A percentile compares a stretch with the other conserved stretches of the same genome.
These are phyloP conservation scores for Thaumatotibia leucotreta DNA, from an alignment of 1,140 invertebrate species.

Conservation along the genomic window DNA sequence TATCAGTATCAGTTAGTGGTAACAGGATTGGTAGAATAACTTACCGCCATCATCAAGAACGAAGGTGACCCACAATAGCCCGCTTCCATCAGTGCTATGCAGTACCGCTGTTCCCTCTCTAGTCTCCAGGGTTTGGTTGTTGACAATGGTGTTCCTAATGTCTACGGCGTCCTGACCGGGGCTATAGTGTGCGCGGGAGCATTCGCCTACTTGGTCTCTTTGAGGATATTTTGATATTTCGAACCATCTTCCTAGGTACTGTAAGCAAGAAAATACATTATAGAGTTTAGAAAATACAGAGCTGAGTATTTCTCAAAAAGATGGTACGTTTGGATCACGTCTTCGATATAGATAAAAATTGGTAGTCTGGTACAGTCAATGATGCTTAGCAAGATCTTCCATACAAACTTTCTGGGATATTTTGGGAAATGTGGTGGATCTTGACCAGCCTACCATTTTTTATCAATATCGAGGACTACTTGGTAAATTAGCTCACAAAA, in stretches of 20 bases:
- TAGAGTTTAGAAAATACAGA: too few relatives aligned
- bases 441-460: too few relatives aligned
- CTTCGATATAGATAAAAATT: too few relatives aligned
- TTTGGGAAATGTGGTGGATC: too few relatives aligned
- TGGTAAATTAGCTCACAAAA: too few relatives aligned
- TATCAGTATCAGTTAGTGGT: too few relatives aligned
- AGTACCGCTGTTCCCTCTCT: constrained; percentile 39
- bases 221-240: constrained; percentile 51
- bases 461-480: too few relatives aligned
- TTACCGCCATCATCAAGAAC: constrained; percentile 32
- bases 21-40: constrained; percentile 15
- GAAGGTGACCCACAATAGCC: constrained; percentile 42
- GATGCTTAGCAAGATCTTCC: too few relatives aligned
- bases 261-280: neutral
- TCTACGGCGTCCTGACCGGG: constrained; percentile 14
- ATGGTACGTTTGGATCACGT: too few relatives aligned
- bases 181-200: constrained; percentile 41
- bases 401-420: too few relatives aligned
- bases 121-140: constrained; percentile 29
- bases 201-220: constrained; percentile 42
- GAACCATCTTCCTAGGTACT: constrained; percentile 47
- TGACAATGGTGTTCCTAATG: constrained; percentile 43
- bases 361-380: too few relatives aligned
- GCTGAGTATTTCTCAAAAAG: too few relatives aligned
- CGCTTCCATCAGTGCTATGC: constrained; percentile 41